Evolutionary conservation across 1,140 invertebrate genomes (phyloP).

Genomic region (Nephotettix cincticeps): DNA sequence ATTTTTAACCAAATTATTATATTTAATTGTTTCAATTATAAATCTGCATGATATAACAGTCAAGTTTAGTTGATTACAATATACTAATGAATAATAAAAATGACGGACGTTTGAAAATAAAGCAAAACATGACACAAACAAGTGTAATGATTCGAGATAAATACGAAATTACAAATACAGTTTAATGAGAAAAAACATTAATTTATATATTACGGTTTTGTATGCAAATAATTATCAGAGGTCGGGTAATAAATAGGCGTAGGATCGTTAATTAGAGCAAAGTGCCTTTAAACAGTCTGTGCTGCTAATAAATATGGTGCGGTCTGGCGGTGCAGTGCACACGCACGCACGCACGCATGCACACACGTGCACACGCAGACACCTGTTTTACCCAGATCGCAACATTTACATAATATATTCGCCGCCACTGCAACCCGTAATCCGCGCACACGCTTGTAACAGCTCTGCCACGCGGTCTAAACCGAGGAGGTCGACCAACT

Average conservation of each 20-base stretch:
- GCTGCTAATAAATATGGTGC: background rate
- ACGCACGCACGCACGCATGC: background rate
- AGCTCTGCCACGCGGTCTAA: background rate
- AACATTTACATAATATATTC: constrained; percentile 2
- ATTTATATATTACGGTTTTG: too few species aligned
- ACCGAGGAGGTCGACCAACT: too few species aligned
- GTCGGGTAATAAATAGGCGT: background rate
- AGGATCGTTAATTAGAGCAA: background rate
- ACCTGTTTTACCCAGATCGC: background rate
- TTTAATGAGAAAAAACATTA: too few species aligned
- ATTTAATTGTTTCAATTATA: too few species aligned
- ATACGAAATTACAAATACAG: too few species aligned
- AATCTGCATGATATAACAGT: too few species aligned
- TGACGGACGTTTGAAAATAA: too few species aligned
- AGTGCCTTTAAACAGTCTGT: background rate
- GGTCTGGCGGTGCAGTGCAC: background rate
- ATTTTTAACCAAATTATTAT: too few species aligned
- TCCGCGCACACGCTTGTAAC: background rate
- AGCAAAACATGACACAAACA: too few species aligned
- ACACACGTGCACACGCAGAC: background rate
- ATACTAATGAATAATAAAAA: too few species aligned
- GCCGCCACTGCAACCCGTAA: background rate
- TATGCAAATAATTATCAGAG: background rate
- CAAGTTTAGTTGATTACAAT: too few species aligned
- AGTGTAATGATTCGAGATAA: too few species aligned